phyloP scores from a whole-genome alignment of 2,888 invertebrate genomes.

The Leucozona laternaria region DNA sequence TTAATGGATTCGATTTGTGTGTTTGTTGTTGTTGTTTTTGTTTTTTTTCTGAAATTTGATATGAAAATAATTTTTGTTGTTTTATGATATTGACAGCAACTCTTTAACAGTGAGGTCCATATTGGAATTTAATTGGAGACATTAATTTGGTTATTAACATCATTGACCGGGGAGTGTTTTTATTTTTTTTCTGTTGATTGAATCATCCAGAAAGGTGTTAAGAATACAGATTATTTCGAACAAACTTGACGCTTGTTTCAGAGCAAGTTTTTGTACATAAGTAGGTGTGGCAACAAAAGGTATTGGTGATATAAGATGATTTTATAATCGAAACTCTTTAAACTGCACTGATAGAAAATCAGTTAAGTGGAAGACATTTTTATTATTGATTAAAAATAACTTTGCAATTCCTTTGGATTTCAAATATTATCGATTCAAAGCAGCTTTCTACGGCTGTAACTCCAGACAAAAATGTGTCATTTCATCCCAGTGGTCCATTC shows the following conservation, averaged over 20 bases:
- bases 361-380: neutral
- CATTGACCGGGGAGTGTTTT: constrained; percentile 18
- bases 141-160: constrained; percentile 53
- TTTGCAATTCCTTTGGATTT: no score
- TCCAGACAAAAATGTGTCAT: no score
- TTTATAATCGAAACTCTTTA: neutral
- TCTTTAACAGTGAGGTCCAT: constrained; percentile 34
- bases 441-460: no score
- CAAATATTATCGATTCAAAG: no score
- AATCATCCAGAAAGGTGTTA: constrained; percentile 9
- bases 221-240: neutral
- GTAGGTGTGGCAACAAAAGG: neutral
- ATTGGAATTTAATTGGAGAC: constrained; percentile 53
- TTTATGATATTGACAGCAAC: constrained; percentile 37
- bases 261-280: neutral
- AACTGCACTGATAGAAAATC: neutral
- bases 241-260: neutral
- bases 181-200: neutral
- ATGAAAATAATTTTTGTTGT: constrained; percentile 12
- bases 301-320: neutral
- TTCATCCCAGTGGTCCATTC: no score
- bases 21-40: constrained; percentile 6
- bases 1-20: constrained; percentile 45
- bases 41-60: constrained; percentile 15
- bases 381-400: no score